Evolutionary conservation across 2,888 invertebrate species (phyloP), one percentile per base, ranked within the genome.

Genomic region (Apocheima hispidaria): DNA sequence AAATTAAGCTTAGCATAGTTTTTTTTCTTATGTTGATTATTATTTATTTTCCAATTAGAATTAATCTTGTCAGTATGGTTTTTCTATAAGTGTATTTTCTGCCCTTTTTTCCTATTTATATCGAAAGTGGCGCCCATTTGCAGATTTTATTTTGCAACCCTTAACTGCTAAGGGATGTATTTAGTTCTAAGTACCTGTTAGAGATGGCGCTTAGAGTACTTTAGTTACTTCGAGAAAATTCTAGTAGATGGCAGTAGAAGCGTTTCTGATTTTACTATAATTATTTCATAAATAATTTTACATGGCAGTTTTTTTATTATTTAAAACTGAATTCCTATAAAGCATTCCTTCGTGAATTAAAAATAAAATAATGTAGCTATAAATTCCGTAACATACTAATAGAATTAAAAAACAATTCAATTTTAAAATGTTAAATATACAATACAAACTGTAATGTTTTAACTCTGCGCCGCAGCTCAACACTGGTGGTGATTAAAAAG

Each of bases 81-180:
- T n/a, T n/a, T n/a, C n/a, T n/a, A n/a, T n/a, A n/a, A n/a, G n/a
- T 52, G 48, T 20, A 21, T 52, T 69, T 67, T 59, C 66, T 76
- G 73, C 74, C 71, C 70, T 79, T 78, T 67, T 52, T 56, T n/a
- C 43, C 40, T 36, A 41, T n/a, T 50, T 63, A 63, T 72, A 75
- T 79, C 57, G 80, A 77, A 79, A 82, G 87, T 88, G 86, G 90
- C 91, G 90, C 90, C 82, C 68, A 77, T 80, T 86, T 60, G 89
- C 89, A 86, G 86, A 84, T 84, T 86, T 86, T 83, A 77, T 80
- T 82, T 85, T 66, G 88, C 90, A 92, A 92, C 91, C 92, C 91
- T 75, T 87, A 83, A 82, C 69, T 33, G 66, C 51, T 65, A 75
- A 74, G 92, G 91, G 92, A 75, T 89, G 88, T 78, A 79, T 74